Base-by-base conservation (phyloP, 2,797 vertebrate genomes). In the Anabas testudineus region DNA sequence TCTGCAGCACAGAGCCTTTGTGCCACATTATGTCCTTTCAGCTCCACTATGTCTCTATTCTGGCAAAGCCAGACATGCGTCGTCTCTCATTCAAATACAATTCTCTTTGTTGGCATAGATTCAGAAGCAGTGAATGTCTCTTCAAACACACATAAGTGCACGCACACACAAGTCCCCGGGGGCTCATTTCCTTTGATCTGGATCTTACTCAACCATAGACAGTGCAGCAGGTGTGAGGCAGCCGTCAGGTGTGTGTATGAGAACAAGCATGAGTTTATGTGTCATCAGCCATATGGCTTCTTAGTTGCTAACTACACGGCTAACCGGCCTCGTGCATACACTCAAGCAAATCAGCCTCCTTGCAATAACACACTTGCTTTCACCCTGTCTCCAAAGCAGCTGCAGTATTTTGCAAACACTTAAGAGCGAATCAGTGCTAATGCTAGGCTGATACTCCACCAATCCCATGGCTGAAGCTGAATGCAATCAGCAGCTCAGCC, bases 151-250 rank as follows among this genome's bases (percentile, higher is more conserved):
- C 64, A 73, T 46, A 80, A 63, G 77, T 63, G 67, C 67, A 81
- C 64, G 68, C 80, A 82, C 78, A 52, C 66, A 69, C 71, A 48
- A 30, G 59, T 67, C 82, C 87, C 87, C 0, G 13, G 67, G 85
- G 90, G 80, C 74, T 71, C 73, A 55, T 80, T 85, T 76, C 76
- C 79, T 91, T 92, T 93, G 86, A 92, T 91, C 85, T 78, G 66
- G 75, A 58, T 92, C 83, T 89, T 82, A 86, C 71, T 92, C 87
- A 80, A 57, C 46, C 84, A 76, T 74, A 5, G 71, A 86, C 77
- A 63, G 66, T 80, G 83, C 87, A 89, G 96, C 96, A 97, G 96
- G 95, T 97, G 96, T 90, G 92, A 85, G 83, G 63, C 86, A 51
- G 7, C 3, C 77, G 88, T 94, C 95, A 96, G 95, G 95, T 97